Evolutionary conservation across 2,888 invertebrate species (phyloP).

Genomic region (Latrodectus elegans): DNA sequence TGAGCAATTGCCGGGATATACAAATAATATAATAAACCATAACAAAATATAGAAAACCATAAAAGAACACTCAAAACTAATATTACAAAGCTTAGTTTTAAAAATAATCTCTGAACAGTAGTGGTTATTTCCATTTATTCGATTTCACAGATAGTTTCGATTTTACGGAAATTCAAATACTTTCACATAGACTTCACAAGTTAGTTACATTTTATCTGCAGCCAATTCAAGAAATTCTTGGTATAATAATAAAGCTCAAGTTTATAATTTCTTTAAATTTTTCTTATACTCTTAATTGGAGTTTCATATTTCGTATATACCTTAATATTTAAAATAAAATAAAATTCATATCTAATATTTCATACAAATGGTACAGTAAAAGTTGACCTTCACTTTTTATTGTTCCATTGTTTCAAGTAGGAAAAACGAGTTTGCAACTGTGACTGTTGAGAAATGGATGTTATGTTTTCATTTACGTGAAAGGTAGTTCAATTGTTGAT

Average conservation of each 20-base stretch:
- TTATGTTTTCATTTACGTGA: conserved; percentile 10
- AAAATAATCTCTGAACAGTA: conserved; percentile 20
- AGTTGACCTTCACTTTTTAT: neutral
- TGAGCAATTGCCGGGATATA: conserved; percentile 62
- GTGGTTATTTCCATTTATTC: conserved; percentile 44
- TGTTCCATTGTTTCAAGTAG: conserved; percentile 6
- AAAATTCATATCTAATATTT: no score
- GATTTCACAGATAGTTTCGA: neutral
- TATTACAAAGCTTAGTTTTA: conserved; percentile 31
- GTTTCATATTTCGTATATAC: no score
- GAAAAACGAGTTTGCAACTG: conserved; percentile 35
- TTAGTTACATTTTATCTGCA: neutral
- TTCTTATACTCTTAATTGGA: neutral
- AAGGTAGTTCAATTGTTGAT: conserved; percentile 27
- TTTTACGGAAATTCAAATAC: conserved; percentile 35
- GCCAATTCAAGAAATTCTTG: conserved; percentile 16
- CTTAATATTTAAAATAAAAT: no score
- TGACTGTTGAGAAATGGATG: conserved; percentile 8
- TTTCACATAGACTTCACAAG: conserved; percentile 5
- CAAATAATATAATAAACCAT: conserved; percentile 57
- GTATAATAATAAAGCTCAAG: neutral
- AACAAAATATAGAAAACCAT: conserved; percentile 57
- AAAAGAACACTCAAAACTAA: conserved; percentile 30
- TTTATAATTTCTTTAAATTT: neutral
- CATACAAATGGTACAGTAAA: neutral